Evolutionary conservation across 2,113 vertebrate genomes (phyloP).

Genomic region (Cariama cristata): DNA sequence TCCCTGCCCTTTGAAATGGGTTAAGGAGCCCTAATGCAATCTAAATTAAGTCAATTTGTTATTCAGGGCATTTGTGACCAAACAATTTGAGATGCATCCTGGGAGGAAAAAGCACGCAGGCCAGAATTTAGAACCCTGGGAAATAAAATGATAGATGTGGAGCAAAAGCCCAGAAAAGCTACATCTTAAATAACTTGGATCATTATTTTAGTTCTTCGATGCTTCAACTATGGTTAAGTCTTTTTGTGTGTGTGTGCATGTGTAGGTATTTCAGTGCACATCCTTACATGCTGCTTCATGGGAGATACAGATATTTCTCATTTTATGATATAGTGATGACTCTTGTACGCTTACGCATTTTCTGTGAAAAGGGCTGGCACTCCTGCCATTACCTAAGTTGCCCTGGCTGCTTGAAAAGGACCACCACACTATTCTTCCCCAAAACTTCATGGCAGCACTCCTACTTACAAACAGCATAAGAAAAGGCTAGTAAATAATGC

Average conservation of each 20-base stretch:
- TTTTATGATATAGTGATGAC: not conserved
- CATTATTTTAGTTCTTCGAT: not conserved
- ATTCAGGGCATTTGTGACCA: slow-evolving; percentile 18
- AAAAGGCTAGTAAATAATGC: not conserved
- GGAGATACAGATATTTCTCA: not conserved
- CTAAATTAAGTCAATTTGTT: slow-evolving; percentile 39
- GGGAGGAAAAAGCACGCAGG: not conserved
- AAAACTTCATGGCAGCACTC: not conserved
- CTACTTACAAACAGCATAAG: accelerated
- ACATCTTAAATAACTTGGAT: not conserved
- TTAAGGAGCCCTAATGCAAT: not conserved
- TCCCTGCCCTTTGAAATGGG: not conserved
- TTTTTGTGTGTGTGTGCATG: not conserved
- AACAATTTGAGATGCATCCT: slow-evolving; percentile 27
- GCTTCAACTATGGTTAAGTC: not conserved
- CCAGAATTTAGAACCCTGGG: not conserved
- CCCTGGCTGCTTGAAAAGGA: not conserved
- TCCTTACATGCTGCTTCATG: not conserved
- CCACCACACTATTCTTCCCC: no score
- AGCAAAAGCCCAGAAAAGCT: not conserved
- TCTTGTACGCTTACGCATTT: not conserved
- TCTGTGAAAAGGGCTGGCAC: not conserved
- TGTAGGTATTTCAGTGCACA: not conserved
- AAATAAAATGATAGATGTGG: slow-evolving; percentile 16
- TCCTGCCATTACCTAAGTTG: not conserved